Conservation (phyloP, 2,888 invertebrate genomes). For the Loripinus fragilis region DNA sequence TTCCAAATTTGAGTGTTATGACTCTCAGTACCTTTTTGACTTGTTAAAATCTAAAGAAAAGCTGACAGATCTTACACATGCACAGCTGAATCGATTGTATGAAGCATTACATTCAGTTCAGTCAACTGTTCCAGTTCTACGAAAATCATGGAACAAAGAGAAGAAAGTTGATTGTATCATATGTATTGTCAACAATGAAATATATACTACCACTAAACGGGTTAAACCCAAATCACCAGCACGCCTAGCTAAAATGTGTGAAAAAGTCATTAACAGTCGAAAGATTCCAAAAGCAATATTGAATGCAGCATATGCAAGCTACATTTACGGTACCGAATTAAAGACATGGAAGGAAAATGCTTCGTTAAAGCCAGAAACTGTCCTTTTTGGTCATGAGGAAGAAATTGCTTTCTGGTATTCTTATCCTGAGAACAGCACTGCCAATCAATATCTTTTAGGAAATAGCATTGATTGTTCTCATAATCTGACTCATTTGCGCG, state of each 20-base stretch:
- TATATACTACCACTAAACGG: not conserved
- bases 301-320: conserved; percentile 21
- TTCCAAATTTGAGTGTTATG: not conserved
- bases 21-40: not conserved
- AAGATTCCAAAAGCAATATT: conserved; percentile 24
- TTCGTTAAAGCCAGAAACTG: not conserved
- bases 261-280: not conserved
- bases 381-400: not conserved
- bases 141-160: not conserved
- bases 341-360: not conserved
- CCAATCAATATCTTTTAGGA: not conserved
- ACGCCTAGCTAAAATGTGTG: not conserved
- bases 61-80: not conserved
- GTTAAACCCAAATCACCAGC: not conserved
- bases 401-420: conserved; percentile 24
- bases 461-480: conserved; percentile 27
- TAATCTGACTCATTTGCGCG: conserved; percentile 25
- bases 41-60: not conserved
- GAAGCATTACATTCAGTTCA: not conserved
- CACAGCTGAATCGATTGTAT: not conserved
- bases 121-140: not conserved
- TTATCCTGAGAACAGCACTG: not conserved
- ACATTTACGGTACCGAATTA: not conserved
- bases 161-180: not conserved
- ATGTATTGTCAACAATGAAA: not conserved